These are phyloP conservation scores for Lapara coniferarum DNA, from an alignment of 2,888 invertebrate genomes.

Conservation along the genomic window DNA sequence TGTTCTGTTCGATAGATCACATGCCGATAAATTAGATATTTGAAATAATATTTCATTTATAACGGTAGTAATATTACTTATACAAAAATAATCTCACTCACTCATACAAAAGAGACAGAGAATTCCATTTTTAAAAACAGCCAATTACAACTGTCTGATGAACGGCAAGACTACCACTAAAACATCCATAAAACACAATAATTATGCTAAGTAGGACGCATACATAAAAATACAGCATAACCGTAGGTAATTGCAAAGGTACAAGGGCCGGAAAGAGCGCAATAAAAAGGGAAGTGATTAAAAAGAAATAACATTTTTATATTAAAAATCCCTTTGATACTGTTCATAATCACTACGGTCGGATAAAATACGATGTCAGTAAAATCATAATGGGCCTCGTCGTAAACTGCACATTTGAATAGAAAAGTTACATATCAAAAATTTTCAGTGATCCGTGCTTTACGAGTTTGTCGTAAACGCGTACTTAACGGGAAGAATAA, in stretches of 20 bases:
- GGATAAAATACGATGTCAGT: conserved; percentile 78
- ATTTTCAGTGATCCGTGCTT: conserved; percentile 83
- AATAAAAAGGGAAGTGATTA: conserved; percentile 78
- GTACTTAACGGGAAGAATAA: conserved; percentile 77
- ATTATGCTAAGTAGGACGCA: conserved; percentile 28
- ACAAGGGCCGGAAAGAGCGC: conserved; percentile 37
- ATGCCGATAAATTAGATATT: not conserved
- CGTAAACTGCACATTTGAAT: conserved; percentile 81
- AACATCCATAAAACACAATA: conserved; percentile 49
- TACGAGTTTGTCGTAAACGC: conserved; percentile 82
- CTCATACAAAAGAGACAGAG: too few species aligned
- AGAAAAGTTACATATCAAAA: conserved; percentile 83
- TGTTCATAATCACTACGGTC: conserved; percentile 72
- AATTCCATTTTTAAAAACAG: not conserved
- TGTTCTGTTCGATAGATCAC: not conserved
- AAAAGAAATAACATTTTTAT: conserved; percentile 74
- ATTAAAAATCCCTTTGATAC: conserved; percentile 75
- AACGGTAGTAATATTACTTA: too few species aligned
- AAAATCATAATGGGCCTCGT: conserved; percentile 79
- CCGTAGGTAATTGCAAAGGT: conserved; percentile 65
- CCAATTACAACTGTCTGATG: conserved; percentile 2
- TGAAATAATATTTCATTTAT: not conserved
- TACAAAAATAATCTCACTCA: too few species aligned
- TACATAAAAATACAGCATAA: conserved; percentile 41
- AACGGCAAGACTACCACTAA: conserved; percentile 35